Evolutionary conservation across 2,797 vertebrate genomes (phyloP).

Genomic region (Parambassis ranga): DNA sequence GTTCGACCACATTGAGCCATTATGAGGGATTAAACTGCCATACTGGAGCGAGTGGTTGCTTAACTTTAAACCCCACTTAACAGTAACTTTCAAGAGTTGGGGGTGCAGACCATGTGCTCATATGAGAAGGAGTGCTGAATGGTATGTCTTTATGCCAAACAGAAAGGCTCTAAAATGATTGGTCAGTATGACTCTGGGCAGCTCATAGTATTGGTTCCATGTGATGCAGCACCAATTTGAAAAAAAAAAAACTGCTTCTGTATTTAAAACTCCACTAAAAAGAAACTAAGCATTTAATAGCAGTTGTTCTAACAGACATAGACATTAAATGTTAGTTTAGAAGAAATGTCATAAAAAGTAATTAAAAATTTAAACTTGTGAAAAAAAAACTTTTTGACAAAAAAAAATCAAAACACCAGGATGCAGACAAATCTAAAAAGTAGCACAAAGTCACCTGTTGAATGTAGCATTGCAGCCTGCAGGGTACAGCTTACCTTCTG

Average conservation of each 20-base stretch:
- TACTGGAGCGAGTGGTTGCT: constrained; percentile 38
- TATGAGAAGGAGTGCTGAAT: background rate
- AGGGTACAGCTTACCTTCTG: constrained; percentile 88
- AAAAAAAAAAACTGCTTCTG: too few relatives aligned
- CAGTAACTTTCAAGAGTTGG: constrained; percentile 22
- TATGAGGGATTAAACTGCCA: constrained; percentile 82
- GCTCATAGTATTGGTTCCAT: constrained; percentile 1
- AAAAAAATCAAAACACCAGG: background rate
- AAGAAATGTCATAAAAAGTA: background rate
- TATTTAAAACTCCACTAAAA: too few relatives aligned
- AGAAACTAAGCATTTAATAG: too few relatives aligned
- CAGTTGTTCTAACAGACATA: too few relatives aligned
- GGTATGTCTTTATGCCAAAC: background rate
- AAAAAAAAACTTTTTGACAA: background rate
- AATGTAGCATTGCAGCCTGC: constrained; percentile 1
- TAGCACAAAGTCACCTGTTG: constrained; percentile 16
- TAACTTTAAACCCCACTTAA: constrained; percentile 57
- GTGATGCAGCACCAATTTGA: constrained; percentile 19
- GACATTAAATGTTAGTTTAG: background rate
- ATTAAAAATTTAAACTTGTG: too few relatives aligned
- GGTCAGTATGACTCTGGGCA: background rate
- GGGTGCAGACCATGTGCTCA: constrained; percentile 24
- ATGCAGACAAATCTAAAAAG: background rate
- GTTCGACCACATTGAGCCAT: constrained; percentile 77
- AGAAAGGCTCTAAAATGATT: constrained; percentile 14